Base-by-base conservation (phyloP, 2,888 invertebrate genomes). In the Petrophora chlorosata region DNA sequence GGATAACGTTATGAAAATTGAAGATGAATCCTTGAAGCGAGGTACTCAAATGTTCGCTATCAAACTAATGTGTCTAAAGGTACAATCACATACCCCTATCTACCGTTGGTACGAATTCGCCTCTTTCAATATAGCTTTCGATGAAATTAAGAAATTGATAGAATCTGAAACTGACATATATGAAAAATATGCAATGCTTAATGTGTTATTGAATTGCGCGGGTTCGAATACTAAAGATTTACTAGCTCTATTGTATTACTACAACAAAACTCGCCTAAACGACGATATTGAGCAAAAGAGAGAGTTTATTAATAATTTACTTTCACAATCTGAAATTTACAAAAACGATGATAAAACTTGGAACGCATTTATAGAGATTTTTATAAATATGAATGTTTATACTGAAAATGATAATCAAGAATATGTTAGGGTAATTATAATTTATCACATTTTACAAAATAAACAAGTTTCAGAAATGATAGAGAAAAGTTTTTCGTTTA, bases 51-150 rank as follows among this genome's bases (percentile, higher is more conserved):
- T 39, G 22, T 53, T 45, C 22, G 35, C 56, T 17, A 61, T 71
- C 52, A 69, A 53, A 23, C 62, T 53, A 25, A 52, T 79, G 17
- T 58, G 49, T 30, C 32, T 44, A n/a, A 32, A 22, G 28, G 45
- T 55, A 28, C 40, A 49, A 42, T 22, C 52, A 60, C 17, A 48
- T 56, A 40, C 70, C 3, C 56, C 60, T 10, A 16, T 17, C 3
- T 59, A 80, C 43, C 30, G 63, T 5, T 85, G 83, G 82, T 85
- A 83, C 50, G 61, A 59, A 23, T 79, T 73, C 56, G 78, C 82
- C 2, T 67, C 74, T 22, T 85, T 85, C 56, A 61, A 70, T 39
- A 57, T 53, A 2, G 84, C 85, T 7, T 79, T 84, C 56, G 36
- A 50, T 7, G 77, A 79, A 44, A 52, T 79, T 7, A 73, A 65